Conservation (phyloP, 2,797 vertebrate genomes). For the Garrulus glandarius region DNA sequence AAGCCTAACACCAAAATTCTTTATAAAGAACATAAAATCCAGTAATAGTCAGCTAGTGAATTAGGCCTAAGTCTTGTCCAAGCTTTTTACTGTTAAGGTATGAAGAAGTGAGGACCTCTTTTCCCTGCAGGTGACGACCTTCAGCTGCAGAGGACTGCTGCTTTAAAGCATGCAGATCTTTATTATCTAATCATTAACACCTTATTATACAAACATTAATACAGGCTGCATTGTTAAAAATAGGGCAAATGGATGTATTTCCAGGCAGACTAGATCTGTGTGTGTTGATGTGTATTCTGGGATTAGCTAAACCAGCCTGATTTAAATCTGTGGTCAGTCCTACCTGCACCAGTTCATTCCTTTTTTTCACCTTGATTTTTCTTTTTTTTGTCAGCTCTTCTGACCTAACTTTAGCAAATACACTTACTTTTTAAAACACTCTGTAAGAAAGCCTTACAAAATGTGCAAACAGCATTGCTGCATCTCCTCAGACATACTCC, state of each 20-base stretch:
- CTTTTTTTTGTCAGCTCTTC: neutral
- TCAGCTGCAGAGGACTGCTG: neutral
- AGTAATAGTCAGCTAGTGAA: neutral
- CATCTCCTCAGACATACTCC: neutral
- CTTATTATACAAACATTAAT: neutral
- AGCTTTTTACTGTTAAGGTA: neutral
- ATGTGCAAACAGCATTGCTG: neutral
- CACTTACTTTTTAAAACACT: neutral
- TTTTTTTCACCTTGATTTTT: neutral
- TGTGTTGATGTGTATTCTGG: neutral
- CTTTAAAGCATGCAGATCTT: neutral
- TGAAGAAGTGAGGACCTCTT: neutral
- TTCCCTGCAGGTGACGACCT: neutral
- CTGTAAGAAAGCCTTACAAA: neutral
- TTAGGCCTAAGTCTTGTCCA: neutral
- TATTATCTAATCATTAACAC: neutral
- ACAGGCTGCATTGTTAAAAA: neutral
- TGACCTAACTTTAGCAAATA: neutral
- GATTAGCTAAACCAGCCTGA: neutral
- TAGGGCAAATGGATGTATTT: neutral
- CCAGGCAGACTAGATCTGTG: neutral
- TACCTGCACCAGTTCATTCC: rapidly evolving
- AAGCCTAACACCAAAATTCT: neutral
- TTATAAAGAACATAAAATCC: neutral
- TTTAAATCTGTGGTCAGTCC: neutral